These are phyloP conservation scores for Anguilla japonica DNA, from an alignment of 2,113 vertebrate genomes.

Conservation along the genomic window DNA sequence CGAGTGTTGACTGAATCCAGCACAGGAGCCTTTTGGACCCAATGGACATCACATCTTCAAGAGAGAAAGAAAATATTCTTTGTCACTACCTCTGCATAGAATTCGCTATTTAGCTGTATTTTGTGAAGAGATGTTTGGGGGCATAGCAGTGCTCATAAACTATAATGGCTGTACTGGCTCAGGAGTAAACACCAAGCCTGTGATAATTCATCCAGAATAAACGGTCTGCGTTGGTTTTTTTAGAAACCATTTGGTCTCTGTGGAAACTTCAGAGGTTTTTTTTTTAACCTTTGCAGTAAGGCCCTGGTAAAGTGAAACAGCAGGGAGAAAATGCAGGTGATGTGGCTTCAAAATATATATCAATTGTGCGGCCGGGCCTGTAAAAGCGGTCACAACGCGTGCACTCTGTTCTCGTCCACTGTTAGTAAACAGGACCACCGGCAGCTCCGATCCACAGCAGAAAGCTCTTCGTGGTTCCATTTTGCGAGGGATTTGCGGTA, in stretches of 20 bases:
- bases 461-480: background rate
- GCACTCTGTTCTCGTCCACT: background rate
- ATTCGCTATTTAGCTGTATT: background rate
- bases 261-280: background rate
- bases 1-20: background rate
- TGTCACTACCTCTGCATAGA: background rate
- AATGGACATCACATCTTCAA: background rate
- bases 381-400: slow-evolving; percentile 3
- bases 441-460: slow-evolving; percentile 6
- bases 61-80: background rate
- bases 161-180: background rate
- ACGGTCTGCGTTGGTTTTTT: background rate
- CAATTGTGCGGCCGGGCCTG: background rate
- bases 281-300: background rate
- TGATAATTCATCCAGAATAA: background rate
- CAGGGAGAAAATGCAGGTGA: background rate
- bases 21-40: background rate
- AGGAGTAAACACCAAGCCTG: background rate
- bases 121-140: background rate
- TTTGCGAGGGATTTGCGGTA: slow-evolving; percentile 11
- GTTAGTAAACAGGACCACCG: slow-evolving; percentile 6
- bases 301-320: background rate
- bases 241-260: background rate
- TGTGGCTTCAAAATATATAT: background rate
- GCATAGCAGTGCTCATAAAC: background rate